Percentiles rank a stretch among this genome's conserved stretches.
phyloP scores from a whole-genome alignment of 1,140 invertebrate species.

The Calephelis virginiensis region DNA sequence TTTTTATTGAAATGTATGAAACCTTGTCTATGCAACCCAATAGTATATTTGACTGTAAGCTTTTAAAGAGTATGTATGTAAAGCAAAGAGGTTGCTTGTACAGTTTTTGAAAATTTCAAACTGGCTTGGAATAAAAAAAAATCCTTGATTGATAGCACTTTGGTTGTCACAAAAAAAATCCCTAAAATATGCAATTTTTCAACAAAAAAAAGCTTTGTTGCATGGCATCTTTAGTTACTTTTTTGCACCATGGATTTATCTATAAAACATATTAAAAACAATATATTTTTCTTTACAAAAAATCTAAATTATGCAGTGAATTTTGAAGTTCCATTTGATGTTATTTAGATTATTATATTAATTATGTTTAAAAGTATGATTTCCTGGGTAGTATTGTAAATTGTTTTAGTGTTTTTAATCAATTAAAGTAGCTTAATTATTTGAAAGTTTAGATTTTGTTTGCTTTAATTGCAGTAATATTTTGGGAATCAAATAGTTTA shows the following conservation, averaged over 20 bases:
- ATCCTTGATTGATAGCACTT: too few relatives aligned
- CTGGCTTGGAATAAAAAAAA: too few relatives aligned
- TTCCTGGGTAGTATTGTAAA: not conserved
- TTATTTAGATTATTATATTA: not conserved
- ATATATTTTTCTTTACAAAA: not conserved
- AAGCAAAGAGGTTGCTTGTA: too few relatives aligned
- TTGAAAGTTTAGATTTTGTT: not conserved
- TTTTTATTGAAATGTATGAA: too few relatives aligned
- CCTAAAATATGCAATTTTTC: too few relatives aligned
- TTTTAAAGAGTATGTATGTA: too few relatives aligned
- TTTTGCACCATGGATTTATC: not conserved
- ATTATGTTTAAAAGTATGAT: not conserved
- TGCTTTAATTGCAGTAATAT: not conserved
- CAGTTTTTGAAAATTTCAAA: too few relatives aligned
- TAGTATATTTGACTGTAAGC: too few relatives aligned
- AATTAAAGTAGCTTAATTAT: not conserved
- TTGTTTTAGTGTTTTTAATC: not conserved
- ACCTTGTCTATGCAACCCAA: too few relatives aligned
- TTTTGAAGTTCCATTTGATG: constrained; percentile 7
- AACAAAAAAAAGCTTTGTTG: too few relatives aligned
- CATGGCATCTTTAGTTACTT: not conserved
- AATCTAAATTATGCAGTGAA: constrained; percentile 1
- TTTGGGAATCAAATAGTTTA: not conserved
- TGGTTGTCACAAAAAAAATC: too few relatives aligned
- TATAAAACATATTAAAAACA: not conserved